Percentiles rank a stretch among this genome's conserved stretches.
Conservation (phyloP, 2,888 invertebrate species). For the Protonemura montana region DNA sequence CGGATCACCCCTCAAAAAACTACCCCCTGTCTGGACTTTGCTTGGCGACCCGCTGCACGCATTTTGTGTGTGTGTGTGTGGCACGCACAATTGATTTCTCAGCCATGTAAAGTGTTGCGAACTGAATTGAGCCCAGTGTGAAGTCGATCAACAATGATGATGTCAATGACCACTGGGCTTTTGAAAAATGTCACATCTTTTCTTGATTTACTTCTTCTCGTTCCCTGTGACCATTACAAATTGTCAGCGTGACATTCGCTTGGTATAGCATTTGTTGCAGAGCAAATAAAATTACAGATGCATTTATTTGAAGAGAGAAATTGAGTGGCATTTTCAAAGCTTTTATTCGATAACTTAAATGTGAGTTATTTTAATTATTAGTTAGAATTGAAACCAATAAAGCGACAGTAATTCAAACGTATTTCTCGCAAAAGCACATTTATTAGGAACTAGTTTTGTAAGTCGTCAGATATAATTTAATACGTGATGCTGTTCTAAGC, state of each 20-base stretch:
- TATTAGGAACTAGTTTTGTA: no score
- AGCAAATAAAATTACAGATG: neutral
- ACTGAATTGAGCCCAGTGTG: neutral
- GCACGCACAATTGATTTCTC: conserved; percentile 29
- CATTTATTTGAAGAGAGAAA: no score
- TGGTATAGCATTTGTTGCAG: neutral
- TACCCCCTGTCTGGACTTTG: neutral
- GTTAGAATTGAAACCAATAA: no score
- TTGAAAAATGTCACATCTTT: neutral
- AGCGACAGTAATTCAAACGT: no score
- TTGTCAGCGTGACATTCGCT: neutral
- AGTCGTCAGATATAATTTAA: no score
- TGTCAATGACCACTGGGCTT: neutral
- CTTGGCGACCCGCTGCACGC: neutral
- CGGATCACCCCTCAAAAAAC: neutral
- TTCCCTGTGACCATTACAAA: neutral
- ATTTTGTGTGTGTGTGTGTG: neutral
- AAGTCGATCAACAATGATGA: neutral
- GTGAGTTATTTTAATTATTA: no score
- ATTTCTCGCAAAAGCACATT: no score
- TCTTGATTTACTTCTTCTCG: neutral
- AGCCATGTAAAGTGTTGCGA: conserved; percentile 17
- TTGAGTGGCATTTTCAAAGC: no score
- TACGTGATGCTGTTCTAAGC: neutral
- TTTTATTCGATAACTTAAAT: no score